Base-by-base conservation (phyloP, 2,888 invertebrate genomes). In the Meiosimyza platycephala region DNA sequence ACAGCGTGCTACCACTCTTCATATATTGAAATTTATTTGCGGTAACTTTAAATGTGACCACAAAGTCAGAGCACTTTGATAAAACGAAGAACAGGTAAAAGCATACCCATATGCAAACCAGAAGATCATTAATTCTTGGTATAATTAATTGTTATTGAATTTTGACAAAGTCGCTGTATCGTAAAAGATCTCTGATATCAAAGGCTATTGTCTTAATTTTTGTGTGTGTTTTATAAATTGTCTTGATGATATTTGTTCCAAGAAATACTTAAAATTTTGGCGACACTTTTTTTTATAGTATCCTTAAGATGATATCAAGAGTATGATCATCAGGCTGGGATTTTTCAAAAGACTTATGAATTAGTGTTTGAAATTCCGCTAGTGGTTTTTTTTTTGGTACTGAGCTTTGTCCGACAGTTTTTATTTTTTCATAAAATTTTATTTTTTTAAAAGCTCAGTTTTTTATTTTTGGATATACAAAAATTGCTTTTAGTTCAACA, bases 141-240 rank as follows among this genome's bases (percentile, higher is more conserved):
- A 67, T 67, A 67, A 67, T 67, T 67, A 67, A 67, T 67, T 67
- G 67, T 67, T 67, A 48, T 59, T 59, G 59, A 68, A 68, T 59
- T 68, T 66, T 52, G 54, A 66, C 66, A 66, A 66, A 66, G 55
- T 66, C 54, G 16, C 57, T 57, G 12, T 13, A 52, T 28, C 51
- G 51, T 28, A n/a, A 13, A 33, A 62, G 47, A 15, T 33, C 51
- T n/a, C 22, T 18, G 54, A 55, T 33, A 40, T 54, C 7, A 28
- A 22, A 59, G 47, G 59, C 13, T 52, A 50, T 40, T 22, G 11
- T 15, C 22, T 64, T 51, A 28, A 15, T 48, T 52, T 66, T 16
- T 18, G 6, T 13, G 9, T 68, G 47, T 51, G 51, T 40, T 33
- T 54, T 15, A 48, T 59, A 68, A 59, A 60, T 69, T 51, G 69